phyloP scores from a whole-genome alignment of 2,888 invertebrate species.

The Erannis defoliaria region DNA sequence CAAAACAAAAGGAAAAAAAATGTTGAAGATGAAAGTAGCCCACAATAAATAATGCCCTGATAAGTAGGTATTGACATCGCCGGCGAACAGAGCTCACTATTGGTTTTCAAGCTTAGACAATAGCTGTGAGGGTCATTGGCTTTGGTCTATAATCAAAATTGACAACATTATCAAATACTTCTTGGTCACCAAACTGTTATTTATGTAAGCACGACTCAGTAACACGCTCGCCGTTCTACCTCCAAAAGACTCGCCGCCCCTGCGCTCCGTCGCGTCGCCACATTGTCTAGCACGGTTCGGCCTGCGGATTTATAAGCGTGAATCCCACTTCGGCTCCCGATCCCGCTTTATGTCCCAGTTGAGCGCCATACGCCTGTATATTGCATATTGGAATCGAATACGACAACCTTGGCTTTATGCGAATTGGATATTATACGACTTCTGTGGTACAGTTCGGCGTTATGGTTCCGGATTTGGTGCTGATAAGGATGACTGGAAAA shows the following conservation, averaged over 20 bases:
- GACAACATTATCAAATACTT: no score
- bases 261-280: conserved; percentile 48
- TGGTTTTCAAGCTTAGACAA: no score
- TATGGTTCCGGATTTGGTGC: conserved; percentile 15
- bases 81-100: no score
- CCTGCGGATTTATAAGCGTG: conserved; percentile 48
- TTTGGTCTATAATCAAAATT: no score
- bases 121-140: no score
- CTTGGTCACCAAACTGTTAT: no score
- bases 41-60: no score
- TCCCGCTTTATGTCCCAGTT: conserved; percentile 53
- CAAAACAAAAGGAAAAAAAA: no score
- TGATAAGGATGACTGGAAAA: not conserved
- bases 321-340: conserved; percentile 46
- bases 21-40: no score
- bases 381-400: conserved; percentile 50
- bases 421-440: conserved; percentile 22
- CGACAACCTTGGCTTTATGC: conserved; percentile 28
- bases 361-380: conserved; percentile 56
- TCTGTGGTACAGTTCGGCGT: conserved; percentile 14
- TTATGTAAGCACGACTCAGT: no score
- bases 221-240: not conserved
- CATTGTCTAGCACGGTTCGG: conserved; percentile 55
- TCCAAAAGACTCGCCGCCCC: conserved; percentile 6
- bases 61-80: no score